phyloP scores from a whole-genome alignment of 2,113 vertebrate species.

The Hymenochirus boettgeri region DNA sequence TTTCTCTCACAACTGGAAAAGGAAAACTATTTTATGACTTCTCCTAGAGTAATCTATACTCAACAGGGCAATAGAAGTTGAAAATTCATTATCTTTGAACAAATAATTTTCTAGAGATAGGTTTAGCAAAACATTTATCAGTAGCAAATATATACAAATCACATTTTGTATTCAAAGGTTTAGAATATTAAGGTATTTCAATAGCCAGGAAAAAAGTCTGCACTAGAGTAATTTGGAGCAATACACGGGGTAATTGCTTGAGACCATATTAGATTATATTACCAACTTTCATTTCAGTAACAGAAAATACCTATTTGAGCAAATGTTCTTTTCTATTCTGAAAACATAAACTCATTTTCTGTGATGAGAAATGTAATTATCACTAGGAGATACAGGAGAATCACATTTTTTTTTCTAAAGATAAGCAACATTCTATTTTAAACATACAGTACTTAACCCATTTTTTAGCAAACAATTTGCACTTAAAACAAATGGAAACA shows the following conservation, averaged over 20 bases:
- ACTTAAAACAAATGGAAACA: too few relatives aligned
- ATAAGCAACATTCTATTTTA: conserved; percentile 52
- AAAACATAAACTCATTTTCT: conserved; percentile 60
- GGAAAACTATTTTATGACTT: too few relatives aligned
- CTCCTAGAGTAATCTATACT: not conserved
- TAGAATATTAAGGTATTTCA: conserved; percentile 58
- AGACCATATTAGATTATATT: conserved; percentile 52
- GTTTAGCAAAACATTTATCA: conserved; percentile 28
- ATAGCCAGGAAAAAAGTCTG: conserved; percentile 66
- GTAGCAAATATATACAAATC: conserved; percentile 37
- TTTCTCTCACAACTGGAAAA: too few relatives aligned
- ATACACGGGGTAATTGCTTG: conserved; percentile 59
- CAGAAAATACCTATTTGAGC: conserved; percentile 40
- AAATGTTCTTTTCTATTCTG: conserved; percentile 42
- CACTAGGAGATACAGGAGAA: conserved; percentile 55
- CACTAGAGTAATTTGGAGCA: conserved; percentile 60
- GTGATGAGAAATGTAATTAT: conserved; percentile 64
- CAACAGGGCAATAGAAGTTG: not conserved
- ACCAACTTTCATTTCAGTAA: conserved; percentile 46
- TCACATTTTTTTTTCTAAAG: conserved; percentile 48
- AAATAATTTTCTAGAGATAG: conserved; percentile 27
- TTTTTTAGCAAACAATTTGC: not conserved
- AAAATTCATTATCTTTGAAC: conserved; percentile 17
- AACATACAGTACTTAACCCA: conserved; percentile 32
- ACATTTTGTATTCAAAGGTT: conserved; percentile 60